These are phyloP conservation scores for Chaenocephalus aceratus DNA, from an alignment of 2,113 vertebrate genomes.

Conservation along the genomic window DNA sequence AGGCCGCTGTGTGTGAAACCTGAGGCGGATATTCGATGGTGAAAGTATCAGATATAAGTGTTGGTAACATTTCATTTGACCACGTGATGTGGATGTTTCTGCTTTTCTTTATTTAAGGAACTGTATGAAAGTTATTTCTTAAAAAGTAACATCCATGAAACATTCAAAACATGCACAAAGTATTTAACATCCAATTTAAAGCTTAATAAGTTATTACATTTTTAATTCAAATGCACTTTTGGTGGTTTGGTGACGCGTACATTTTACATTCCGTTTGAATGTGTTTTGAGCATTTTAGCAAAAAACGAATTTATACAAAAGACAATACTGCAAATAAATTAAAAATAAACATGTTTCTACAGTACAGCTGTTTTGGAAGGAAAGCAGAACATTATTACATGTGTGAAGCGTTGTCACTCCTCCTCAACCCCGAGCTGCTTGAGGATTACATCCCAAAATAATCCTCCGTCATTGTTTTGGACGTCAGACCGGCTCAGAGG, in stretches of 20 bases:
- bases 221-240: background rate
- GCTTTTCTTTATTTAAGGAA: too few relatives aligned
- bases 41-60: background rate
- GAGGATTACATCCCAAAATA: conserved; percentile 38
- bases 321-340: background rate
- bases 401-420: background rate
- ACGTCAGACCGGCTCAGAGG: conserved; percentile 22
- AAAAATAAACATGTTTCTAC: background rate
- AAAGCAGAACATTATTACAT: background rate
- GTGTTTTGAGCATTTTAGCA: too few relatives aligned
- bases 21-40: background rate
- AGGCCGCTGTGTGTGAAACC: background rate
- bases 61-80: background rate
- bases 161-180: too few relatives aligned
- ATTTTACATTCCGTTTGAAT: background rate
- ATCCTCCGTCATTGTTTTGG: conserved; percentile 28
- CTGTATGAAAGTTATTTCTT: too few relatives aligned
- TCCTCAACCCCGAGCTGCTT: background rate
- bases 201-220: background rate
- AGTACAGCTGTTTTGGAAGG: background rate
- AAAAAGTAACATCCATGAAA: too few relatives aligned
- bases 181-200: too few relatives aligned
- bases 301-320: too few relatives aligned
- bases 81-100: background rate
- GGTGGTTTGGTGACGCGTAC: too few relatives aligned